Evolutionary conservation across 2,113 vertebrate genomes (phyloP).

Genomic region (Psophia crepitans): DNA sequence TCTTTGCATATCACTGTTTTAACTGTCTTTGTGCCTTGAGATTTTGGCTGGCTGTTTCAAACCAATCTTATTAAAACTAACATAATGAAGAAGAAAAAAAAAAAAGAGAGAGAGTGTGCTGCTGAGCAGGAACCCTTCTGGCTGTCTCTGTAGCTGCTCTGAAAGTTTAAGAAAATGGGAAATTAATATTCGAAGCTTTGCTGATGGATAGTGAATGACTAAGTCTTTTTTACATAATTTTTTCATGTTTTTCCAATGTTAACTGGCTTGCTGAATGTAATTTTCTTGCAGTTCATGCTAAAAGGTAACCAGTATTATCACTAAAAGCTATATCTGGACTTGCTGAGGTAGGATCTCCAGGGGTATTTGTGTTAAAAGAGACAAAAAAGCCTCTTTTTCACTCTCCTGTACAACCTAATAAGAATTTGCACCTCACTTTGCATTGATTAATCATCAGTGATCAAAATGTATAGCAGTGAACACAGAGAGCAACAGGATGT

Average conservation of each 20-base stretch:
- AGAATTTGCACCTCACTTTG: background rate
- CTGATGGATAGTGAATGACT: background rate
- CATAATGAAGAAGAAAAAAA: background rate
- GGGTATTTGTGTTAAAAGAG: background rate
- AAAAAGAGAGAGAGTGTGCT: background rate
- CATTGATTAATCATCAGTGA: background rate
- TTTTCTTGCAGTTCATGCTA: background rate
- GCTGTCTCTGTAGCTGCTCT: background rate
- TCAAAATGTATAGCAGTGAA: background rate
- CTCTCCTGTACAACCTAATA: background rate
- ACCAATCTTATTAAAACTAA: background rate
- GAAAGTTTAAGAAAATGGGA: background rate
- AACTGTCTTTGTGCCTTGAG: background rate
- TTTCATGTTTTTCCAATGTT: background rate
- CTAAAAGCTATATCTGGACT: background rate
- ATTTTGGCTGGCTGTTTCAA: background rate
- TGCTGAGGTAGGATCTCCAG: background rate
- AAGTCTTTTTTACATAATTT: background rate
- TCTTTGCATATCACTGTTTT: background rate
- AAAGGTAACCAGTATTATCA: background rate
- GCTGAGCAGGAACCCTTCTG: background rate
- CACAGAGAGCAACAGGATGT: background rate
- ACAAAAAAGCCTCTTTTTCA: background rate
- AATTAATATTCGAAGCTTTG: background rate
- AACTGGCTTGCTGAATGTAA: background rate